phyloP scores from a whole-genome alignment of 2,888 invertebrate genomes.

The Sabellastarte sp. region DNA sequence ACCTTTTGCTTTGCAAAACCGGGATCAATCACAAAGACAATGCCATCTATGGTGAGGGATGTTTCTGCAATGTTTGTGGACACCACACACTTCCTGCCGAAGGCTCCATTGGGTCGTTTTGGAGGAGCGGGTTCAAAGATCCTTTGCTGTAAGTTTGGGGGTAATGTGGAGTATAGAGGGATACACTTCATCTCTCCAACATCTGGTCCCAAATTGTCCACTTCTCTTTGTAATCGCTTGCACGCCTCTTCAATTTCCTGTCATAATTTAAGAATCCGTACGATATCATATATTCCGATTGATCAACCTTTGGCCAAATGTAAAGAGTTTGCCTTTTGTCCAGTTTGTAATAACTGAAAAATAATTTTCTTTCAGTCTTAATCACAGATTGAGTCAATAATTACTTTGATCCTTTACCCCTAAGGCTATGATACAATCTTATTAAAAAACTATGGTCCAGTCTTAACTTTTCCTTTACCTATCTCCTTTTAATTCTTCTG shows the following conservation, averaged over 20 bases:
- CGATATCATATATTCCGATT: too few relatives aligned
- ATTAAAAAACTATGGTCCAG: too few relatives aligned
- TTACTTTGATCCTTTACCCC: too few relatives aligned
- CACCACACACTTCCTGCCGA: conserved; percentile 91
- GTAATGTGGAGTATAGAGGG: conserved; percentile 95
- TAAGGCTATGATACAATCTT: too few relatives aligned
- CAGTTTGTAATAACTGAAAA: too few relatives aligned
- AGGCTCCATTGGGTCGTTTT: conserved; percentile 81
- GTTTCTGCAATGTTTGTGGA: conserved; percentile 99
- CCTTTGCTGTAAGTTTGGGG: conserved; percentile 92
- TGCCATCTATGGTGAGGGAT: conserved; percentile 97
- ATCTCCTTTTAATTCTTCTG: too few relatives aligned
- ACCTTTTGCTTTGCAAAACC: conserved; percentile 99
- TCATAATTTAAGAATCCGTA: too few relatives aligned
- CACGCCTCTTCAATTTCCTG: conserved; percentile 98
- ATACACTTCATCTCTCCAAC: conserved; percentile 97
- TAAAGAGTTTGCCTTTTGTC: too few relatives aligned
- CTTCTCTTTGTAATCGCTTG: conserved; percentile 92
- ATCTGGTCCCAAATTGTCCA: conserved; percentile 93
- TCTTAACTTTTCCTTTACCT: too few relatives aligned
- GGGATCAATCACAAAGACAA: conserved; percentile 99
- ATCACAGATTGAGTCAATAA: too few relatives aligned
- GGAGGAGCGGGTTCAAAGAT: conserved; percentile 98
- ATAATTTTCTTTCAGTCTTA: too few relatives aligned
- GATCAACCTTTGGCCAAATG: too few relatives aligned